phyloP scores from a whole-genome alignment of 2,888 invertebrate species.

The Thymelicus sylvestris region DNA sequence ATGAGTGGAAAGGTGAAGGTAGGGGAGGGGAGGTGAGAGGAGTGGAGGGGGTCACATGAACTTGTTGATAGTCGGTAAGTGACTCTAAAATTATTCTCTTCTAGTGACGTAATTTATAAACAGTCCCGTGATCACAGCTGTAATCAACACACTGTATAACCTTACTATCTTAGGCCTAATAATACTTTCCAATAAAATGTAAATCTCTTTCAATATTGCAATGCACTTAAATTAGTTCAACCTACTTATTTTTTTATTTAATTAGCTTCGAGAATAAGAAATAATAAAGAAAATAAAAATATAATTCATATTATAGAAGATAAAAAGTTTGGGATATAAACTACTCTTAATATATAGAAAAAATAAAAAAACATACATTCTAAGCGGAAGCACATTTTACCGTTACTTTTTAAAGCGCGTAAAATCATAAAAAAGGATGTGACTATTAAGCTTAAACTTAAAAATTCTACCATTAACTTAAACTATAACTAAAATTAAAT shows the following conservation, averaged over 20 bases:
- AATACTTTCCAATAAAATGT: conserved; percentile 24
- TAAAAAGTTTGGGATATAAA: conserved; percentile 6
- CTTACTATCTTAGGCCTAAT: conserved; percentile 23
- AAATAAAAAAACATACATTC: background rate
- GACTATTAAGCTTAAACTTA: conserved; percentile 63
- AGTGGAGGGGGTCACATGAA: too few species aligned
- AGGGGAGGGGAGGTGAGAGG: too few species aligned
- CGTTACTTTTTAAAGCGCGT: conserved; percentile 32
- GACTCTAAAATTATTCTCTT: too few species aligned
- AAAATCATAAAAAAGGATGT: conserved; percentile 61
- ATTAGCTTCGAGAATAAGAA: too few species aligned
- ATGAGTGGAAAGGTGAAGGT: too few species aligned
- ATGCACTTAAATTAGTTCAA: background rate
- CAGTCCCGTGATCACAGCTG: too few species aligned
- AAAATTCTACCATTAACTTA: conserved; percentile 48
- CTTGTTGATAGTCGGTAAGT: too few species aligned
- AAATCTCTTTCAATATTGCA: conserved; percentile 18
- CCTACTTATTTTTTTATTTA: background rate
- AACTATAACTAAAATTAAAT: conserved; percentile 45
- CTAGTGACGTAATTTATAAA: too few species aligned
- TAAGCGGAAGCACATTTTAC: conserved; percentile 37
- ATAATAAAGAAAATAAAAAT: background rate
- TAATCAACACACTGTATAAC: too few species aligned
- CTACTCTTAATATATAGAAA: background rate
- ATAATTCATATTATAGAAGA: conserved; percentile 34